Evolutionary conservation across 2,888 invertebrate species (phyloP).

Genomic region (Stenoptilia bipunctidactyla): DNA sequence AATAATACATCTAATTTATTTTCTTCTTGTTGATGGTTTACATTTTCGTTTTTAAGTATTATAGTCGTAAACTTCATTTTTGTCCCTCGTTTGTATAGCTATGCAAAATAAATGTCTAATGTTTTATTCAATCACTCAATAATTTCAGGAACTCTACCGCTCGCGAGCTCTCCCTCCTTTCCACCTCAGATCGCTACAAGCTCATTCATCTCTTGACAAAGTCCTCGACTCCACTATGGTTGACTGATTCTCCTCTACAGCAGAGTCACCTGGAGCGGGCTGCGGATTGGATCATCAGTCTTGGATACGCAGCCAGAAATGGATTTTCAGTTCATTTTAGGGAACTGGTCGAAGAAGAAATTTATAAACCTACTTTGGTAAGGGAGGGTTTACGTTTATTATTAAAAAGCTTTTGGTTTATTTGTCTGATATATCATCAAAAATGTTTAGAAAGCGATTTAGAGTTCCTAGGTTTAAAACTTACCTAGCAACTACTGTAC

Average conservation of each 20-base stretch:
- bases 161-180: constrained; percentile 40
- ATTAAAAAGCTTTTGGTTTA: too few relatives aligned
- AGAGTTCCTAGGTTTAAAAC: too few relatives aligned
- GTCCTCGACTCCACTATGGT: constrained; percentile 45
- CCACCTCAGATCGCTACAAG: constrained; percentile 32
- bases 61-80: too few relatives aligned
- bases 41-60: too few relatives aligned
- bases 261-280: constrained; percentile 36
- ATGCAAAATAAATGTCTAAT: too few relatives aligned
- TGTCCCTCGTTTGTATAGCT: too few relatives aligned
- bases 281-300: constrained; percentile 78
- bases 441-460: too few relatives aligned
- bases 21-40: too few relatives aligned
- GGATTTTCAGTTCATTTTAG: constrained; percentile 81
- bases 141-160: constrained; percentile 48
- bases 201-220: constrained; percentile 32
- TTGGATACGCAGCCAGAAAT: constrained; percentile 79
- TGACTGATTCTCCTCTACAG: constrained; percentile 28
- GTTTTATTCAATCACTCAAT: too few relatives aligned
- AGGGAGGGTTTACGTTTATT: constrained; percentile 23
- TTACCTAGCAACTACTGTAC: too few relatives aligned
- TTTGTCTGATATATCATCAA: too few relatives aligned
- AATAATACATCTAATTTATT: too few relatives aligned
- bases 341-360: constrained; percentile 72
- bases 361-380: constrained; percentile 76